phyloP scores from a whole-genome alignment of 2,113 vertebrate species.

The Solea solea region DNA sequence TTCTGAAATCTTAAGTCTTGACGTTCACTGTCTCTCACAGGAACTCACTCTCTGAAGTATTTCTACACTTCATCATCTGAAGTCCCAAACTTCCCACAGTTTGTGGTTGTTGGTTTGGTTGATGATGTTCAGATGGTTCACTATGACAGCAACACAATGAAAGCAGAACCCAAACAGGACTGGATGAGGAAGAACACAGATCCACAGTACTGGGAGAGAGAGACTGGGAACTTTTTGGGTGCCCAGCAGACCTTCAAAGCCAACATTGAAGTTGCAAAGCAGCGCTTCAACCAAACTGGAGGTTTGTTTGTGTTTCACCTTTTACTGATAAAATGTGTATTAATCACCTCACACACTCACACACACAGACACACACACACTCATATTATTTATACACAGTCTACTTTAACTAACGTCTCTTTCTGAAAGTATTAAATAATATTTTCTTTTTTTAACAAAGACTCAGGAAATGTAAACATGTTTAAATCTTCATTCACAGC shows the following conservation, averaged over 20 bases:
- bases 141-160: constrained; percentile 56
- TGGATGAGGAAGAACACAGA: constrained; percentile 38
- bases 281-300: constrained; percentile 3
- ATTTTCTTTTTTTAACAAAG: too few species aligned
- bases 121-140: neutral
- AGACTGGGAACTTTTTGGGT: fast-evolving
- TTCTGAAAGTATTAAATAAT: too few species aligned
- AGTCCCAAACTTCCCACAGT: constrained; percentile 59
- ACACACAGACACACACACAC: too few species aligned
- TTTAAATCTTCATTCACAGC: neutral
- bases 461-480: too few species aligned
- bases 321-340: neutral
- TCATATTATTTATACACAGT: too few species aligned
- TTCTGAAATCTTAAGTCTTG: too few species aligned
- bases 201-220: neutral
- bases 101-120: constrained; percentile 31
- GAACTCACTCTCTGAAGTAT: constrained; percentile 44
- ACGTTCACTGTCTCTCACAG: constrained; percentile 5
- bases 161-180: constrained; percentile 16
- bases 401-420: too few species aligned
- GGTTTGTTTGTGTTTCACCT: constrained; percentile 43
- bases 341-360: too few species aligned
- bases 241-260: fast-evolving
- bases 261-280: constrained; percentile 7
- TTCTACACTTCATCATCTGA: constrained; percentile 22